Percentiles rank a stretch among this genome's conserved stretches.
phyloP scores from a whole-genome alignment of 2,113 vertebrate species.

The Microtus ochrogaster region DNA sequence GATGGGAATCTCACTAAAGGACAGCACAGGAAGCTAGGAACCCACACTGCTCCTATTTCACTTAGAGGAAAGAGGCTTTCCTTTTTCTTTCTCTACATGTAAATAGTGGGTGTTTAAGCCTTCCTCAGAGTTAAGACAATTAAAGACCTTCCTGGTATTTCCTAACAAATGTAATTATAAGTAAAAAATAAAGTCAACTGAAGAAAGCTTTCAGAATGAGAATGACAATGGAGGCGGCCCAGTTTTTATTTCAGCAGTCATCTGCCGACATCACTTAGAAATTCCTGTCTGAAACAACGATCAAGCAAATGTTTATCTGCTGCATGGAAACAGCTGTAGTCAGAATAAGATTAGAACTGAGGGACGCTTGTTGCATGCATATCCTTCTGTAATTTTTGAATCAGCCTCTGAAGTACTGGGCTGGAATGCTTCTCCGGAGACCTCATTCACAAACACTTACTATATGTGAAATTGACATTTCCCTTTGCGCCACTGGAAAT shows the following conservation, averaged over 20 bases:
- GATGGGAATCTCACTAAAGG: background rate
- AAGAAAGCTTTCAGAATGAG: background rate
- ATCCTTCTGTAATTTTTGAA: constrained; percentile 59
- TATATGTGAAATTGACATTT: constrained; percentile 70
- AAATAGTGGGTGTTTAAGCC: background rate
- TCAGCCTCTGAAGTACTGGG: background rate
- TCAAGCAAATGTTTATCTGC: constrained; percentile 68
- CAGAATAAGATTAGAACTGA: constrained; percentile 67
- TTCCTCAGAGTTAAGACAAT: background rate
- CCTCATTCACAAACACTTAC: constrained; percentile 58
- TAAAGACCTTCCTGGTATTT: background rate
- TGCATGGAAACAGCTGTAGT: constrained; percentile 49
- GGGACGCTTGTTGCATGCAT: constrained; percentile 23
- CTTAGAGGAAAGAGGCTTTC: background rate
- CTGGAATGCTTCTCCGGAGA: constrained; percentile 47
- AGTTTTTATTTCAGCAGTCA: constrained; percentile 26
- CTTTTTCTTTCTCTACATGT: constrained; percentile 23
- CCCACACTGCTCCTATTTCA: background rate
- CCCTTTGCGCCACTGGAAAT: constrained; percentile 61
- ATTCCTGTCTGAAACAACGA: constrained; percentile 37
- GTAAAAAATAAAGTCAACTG: background rate
- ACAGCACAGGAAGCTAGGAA: background rate
- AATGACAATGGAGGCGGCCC: background rate
- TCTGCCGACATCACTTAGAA: constrained; percentile 63
- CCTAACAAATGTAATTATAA: constrained; percentile 54